phyloP scores from a whole-genome alignment of 2,888 invertebrate species.

The Campoplex capitator region DNA sequence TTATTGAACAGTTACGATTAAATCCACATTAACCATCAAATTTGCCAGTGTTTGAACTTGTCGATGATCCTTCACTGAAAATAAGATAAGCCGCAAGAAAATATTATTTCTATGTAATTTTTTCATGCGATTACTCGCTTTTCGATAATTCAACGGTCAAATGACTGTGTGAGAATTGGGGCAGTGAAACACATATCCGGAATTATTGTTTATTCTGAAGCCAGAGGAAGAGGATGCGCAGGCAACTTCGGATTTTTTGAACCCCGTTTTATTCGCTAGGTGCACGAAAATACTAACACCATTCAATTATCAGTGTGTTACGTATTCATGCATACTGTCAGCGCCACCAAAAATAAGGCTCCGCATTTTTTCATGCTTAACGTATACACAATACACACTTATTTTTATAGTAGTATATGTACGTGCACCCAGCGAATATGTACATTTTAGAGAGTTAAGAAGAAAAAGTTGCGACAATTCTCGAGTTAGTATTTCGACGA shows the following conservation, averaged over 20 bases:
- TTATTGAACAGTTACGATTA: slow-evolving; percentile 34
- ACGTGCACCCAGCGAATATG: no score
- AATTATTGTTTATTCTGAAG: neutral
- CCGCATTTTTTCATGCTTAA: no score
- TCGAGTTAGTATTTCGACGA: no score
- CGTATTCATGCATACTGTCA: no score
- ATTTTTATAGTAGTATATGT: no score
- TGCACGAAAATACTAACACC: no score
- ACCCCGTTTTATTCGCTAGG: neutral
- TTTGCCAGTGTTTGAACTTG: neutral
- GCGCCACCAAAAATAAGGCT: no score
- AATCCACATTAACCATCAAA: slow-evolving; percentile 38
- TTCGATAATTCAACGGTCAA: neutral
- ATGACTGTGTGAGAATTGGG: neutral
- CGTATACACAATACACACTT: no score
- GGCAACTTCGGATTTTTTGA: neutral
- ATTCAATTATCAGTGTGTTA: no score
- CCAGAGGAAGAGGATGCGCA: slow-evolving; percentile 4
- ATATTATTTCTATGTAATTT: neutral
- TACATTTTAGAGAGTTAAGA: neutral
- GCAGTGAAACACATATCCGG: neutral
- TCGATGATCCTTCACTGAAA: neutral
- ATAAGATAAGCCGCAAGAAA: neutral
- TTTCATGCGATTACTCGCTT: neutral
- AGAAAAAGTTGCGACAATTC: no score